A percentile compares a stretch with the other conserved stretches of the same genome.
Evolutionary conservation across 2,797 vertebrate genomes (phyloP).

Genomic region (Semaprochilodus insignis): DNA sequence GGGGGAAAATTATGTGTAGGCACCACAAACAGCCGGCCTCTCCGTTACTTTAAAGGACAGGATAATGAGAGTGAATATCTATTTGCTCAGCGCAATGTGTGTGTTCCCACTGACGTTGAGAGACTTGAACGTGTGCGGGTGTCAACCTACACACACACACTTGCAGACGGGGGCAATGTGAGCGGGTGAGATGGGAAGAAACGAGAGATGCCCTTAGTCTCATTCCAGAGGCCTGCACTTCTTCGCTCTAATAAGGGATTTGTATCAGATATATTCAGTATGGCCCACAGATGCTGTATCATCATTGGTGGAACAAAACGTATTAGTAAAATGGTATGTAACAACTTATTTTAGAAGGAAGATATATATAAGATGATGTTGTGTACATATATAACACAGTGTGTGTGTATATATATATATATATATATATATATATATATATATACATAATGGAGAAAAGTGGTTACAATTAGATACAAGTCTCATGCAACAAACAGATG

Average conservation of each 20-base stretch:
- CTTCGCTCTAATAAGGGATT: slow-evolving; percentile 23
- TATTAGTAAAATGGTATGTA: no score
- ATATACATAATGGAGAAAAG: no score
- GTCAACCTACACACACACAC: slow-evolving; percentile 42
- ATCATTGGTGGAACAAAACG: not conserved
- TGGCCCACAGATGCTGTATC: not conserved
- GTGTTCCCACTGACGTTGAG: slow-evolving; percentile 75
- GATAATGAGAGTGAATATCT: slow-evolving; percentile 82
- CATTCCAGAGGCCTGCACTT: slow-evolving; percentile 21
- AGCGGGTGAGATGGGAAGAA: slow-evolving; percentile 11
- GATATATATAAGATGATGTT: no score
- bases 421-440: no score
- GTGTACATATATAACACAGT: not conserved
- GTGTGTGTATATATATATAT: no score
- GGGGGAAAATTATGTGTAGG: slow-evolving; percentile 69
- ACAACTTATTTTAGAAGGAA: no score
- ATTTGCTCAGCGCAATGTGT: slow-evolving; percentile 82
- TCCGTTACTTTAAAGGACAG: slow-evolving; percentile 79
- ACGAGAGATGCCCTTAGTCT: slow-evolving; percentile 39
- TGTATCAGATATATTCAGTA: slow-evolving; percentile 2
- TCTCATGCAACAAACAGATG: no score
- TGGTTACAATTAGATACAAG: no score
- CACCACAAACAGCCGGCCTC: slow-evolving; percentile 72
- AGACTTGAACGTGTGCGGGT: slow-evolving; percentile 55
- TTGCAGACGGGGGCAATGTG: slow-evolving; percentile 17